phyloP scores from a whole-genome alignment of 2,888 invertebrate species.

The Caenorhabditis sulstoni region DNA sequence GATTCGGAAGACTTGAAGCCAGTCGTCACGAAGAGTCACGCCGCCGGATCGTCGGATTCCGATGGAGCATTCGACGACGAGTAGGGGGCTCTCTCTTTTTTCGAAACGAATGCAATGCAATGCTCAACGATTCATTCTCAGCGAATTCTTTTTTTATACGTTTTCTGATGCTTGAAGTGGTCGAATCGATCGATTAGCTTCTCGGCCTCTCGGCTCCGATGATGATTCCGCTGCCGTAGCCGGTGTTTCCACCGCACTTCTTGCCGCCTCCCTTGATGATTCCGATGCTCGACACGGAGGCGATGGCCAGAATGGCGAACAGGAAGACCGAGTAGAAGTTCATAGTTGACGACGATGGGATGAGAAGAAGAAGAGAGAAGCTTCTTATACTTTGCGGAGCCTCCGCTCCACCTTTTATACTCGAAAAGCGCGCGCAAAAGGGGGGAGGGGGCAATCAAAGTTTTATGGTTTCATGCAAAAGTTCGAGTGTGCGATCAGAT shows the following conservation, averaged over 20 bases:
- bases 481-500: no score
- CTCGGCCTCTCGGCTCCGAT: conserved; percentile 33
- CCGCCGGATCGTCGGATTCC: conserved; percentile 17
- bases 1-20: conserved; percentile 57
- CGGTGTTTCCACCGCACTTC: conserved; percentile 14
- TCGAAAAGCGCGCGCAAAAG: not conserved
- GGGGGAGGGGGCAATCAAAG: not conserved
- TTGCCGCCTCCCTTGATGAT: conserved; percentile 13
- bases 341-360: conserved; percentile 3
- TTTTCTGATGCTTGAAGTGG: no score
- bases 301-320: conserved; percentile 7
- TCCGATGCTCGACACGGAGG: conserved; percentile 20
- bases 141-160: not conserved
- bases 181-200: no score
- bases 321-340: conserved; percentile 14
- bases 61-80: conserved; percentile 49
- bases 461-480: not conserved
- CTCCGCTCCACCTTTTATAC: not conserved
- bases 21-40: conserved; percentile 55
- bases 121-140: no score
- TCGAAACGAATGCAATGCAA: no score
- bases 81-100: no score
- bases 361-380: not conserved
- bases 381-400: not conserved
- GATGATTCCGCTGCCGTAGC: conserved; percentile 37